These are phyloP conservation scores for Agrilus planipennis DNA, from an alignment of 1,140 invertebrate genomes.

Conservation along the genomic window DNA sequence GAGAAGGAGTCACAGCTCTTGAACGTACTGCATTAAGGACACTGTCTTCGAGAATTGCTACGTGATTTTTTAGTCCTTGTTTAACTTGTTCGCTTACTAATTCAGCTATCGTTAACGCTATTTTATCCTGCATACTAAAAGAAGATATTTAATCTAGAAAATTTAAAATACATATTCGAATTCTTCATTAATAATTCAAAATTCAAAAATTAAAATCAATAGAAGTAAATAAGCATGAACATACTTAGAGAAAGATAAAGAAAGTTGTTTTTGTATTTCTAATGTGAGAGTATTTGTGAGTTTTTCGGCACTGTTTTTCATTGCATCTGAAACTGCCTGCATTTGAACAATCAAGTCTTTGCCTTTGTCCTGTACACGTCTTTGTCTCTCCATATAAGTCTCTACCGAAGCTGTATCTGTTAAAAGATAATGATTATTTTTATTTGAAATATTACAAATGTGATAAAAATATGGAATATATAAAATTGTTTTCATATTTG, in stretches of 20 bases:
- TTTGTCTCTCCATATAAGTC: slow-evolving; percentile 30
- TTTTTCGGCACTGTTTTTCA: slow-evolving; percentile 27
- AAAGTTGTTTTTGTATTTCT: slow-evolving; percentile 31
- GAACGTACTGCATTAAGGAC: slow-evolving; percentile 49
- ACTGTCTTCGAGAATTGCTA: slow-evolving; percentile 42
- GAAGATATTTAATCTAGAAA: not conserved
- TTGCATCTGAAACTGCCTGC: slow-evolving; percentile 28
- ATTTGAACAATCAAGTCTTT: slow-evolving; percentile 31
- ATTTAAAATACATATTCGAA: slow-evolving; percentile 7
- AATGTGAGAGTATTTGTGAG: slow-evolving; percentile 19
- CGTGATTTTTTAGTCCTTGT: slow-evolving; percentile 46
- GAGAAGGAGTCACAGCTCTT: slow-evolving; percentile 53
- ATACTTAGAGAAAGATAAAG: slow-evolving; percentile 24
- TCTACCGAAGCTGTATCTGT: slow-evolving; percentile 31
- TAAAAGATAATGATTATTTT: slow-evolving; percentile 13
- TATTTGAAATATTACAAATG: not conserved
- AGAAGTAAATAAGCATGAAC: slow-evolving; percentile 7
- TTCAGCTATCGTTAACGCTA: slow-evolving; percentile 27
- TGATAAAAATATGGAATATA: not conserved
- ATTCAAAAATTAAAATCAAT: slow-evolving; percentile 3
- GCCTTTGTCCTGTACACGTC: slow-evolving; percentile 29
- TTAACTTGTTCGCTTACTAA: slow-evolving; percentile 43
- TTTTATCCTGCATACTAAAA: slow-evolving; percentile 33
- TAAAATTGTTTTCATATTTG: not conserved
- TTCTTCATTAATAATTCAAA: not conserved